Evolutionary conservation across 2,888 invertebrate species (phyloP), one percentile per base, ranked within the genome.

Genomic region (Theretra japonica): DNA sequence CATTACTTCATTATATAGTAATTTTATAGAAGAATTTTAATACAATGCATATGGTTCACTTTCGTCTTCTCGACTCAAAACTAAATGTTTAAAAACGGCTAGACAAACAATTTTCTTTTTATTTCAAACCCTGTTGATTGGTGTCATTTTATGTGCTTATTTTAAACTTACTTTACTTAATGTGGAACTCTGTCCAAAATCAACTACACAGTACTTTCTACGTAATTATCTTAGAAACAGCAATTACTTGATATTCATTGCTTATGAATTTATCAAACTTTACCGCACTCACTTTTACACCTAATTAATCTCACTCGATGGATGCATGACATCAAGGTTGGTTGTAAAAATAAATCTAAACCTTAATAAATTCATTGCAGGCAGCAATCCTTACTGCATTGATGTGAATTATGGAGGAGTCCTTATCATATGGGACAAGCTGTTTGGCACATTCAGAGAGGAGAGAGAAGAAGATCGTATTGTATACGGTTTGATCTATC

Each of bases 381-480:
- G 97, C n/a, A 96, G 97, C 83, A 98, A 98, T 86, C 95, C 97
- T 30, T 97, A 97, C 84, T 98, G 98, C 81, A 95, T 98, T 79
- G 98, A 98, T 86, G 98, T 97, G 85, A 98, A 98, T 91, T 98
- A 97, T 83, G 98, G 97, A 0, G 98, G 98, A 0, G 96, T 97
- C 7, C 94, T 98, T 19, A 98, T 98, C 76, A 96, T 98, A 78
- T 98, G 98, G 98, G 97, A 97, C 84, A 92, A 96, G 76, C 82
- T 97, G 28, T 97, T 97, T 80, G 97, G 97, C 0, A 97, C 97
- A 1, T 98, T 97, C 88, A 95, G 95, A 75, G 94, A 95, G 30
- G 97, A 97, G 87, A 89, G 91, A 65, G 86, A 94, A 53, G 94
- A 95, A 7, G 96, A 96, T 78, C 95, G 96, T 77, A 96, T 97